Evolutionary conservation across 1,140 invertebrate genomes (phyloP).

Genomic region (Mactra quadrangularis): DNA sequence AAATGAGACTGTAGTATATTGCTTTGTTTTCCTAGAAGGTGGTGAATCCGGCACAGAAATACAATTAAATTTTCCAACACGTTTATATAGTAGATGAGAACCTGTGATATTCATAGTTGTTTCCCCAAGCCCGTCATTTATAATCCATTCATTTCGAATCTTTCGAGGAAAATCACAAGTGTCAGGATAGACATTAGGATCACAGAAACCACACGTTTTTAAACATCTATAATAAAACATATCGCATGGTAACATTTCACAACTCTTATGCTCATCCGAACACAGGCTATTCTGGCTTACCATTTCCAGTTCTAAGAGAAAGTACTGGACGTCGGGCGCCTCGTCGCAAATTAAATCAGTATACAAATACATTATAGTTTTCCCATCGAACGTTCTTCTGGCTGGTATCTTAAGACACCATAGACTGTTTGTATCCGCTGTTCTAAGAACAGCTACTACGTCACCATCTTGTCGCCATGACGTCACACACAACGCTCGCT

Average conservation of each 20-base stretch:
- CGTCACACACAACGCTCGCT: slow-evolving; percentile 67
- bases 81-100: slow-evolving; percentile 59
- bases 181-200: slow-evolving; percentile 39
- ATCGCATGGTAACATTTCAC: slow-evolving; percentile 62
- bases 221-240: slow-evolving; percentile 67
- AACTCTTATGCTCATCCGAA: slow-evolving; percentile 72
- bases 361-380: slow-evolving; percentile 62
- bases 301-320: slow-evolving; percentile 59
- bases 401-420: slow-evolving; percentile 71
- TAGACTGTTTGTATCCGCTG: slow-evolving; percentile 56
- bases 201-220: slow-evolving; percentile 67
- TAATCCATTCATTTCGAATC: slow-evolving; percentile 63
- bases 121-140: slow-evolving; percentile 38
- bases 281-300: slow-evolving; percentile 62
- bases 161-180: slow-evolving; percentile 65
- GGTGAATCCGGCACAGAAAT: slow-evolving; percentile 65
- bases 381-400: not conserved
- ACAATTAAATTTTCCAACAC: slow-evolving; percentile 69
- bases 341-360: slow-evolving; percentile 64
- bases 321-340: slow-evolving; percentile 32
- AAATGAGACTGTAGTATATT: slow-evolving; percentile 68
- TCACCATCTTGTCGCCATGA: slow-evolving; percentile 66
- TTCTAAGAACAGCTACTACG: slow-evolving; percentile 66
- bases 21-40: slow-evolving; percentile 24
- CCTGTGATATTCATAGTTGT: slow-evolving; percentile 57